Percentiles rank a stretch among this genome's conserved stretches.
phyloP scores from a whole-genome alignment of 2,888 invertebrate species.

The Psylliodes chrysocephalus region DNA sequence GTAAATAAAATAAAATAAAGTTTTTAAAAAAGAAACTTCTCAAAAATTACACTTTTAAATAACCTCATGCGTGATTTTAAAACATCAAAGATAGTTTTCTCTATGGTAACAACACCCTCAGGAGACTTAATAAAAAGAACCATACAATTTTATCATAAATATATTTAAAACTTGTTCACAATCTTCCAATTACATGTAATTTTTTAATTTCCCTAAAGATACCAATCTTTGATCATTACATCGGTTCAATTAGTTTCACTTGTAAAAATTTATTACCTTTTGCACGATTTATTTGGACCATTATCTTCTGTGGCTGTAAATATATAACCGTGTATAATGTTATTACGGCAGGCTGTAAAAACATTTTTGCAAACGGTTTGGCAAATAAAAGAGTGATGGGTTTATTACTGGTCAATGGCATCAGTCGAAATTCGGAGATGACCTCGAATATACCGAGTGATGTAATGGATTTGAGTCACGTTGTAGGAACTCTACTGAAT shows the following conservation, averaged over 20 bases:
- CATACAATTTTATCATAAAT: too few relatives aligned
- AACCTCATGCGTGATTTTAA: too few relatives aligned
- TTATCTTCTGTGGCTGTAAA: constrained; percentile 31
- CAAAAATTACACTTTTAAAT: too few relatives aligned
- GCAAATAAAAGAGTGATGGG: constrained; percentile 41
- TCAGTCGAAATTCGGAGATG: constrained; percentile 14
- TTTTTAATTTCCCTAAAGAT: background rate
- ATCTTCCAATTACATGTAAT: background rate
- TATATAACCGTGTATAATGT: constrained; percentile 37
- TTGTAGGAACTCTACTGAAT: background rate
- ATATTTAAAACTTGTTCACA: too few relatives aligned
- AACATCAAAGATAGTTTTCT: too few relatives aligned
- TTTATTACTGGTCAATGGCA: constrained; percentile 38
- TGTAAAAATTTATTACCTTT: constrained; percentile 29
- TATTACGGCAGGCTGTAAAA: constrained; percentile 39
- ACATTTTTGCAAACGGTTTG: constrained; percentile 35
- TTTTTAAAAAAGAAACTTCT: too few relatives aligned
- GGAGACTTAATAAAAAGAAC: too few relatives aligned
- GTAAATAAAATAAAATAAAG: too few relatives aligned
- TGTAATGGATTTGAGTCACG: background rate
- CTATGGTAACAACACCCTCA: too few relatives aligned
- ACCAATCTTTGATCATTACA: constrained; percentile 1
- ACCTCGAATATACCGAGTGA: constrained; percentile 8
- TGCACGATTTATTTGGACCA: constrained; percentile 32
- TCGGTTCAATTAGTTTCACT: constrained; percentile 34